Evolutionary conservation across 2,797 vertebrate genomes (phyloP).

Genomic region (Xiphophorus birchmanni): DNA sequence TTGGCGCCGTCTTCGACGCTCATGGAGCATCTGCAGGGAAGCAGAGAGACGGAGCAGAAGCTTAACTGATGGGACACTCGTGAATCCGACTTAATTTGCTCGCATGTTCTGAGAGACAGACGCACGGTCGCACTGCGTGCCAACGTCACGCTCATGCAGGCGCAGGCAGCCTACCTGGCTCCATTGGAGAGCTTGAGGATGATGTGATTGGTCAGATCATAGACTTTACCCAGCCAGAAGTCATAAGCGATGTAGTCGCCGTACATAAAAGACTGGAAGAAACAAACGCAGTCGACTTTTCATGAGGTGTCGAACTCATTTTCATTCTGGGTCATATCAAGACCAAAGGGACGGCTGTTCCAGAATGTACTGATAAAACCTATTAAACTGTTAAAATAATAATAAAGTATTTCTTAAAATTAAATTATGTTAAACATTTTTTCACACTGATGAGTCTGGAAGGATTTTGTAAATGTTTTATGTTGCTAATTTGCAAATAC

Average conservation of each 20-base stretch:
- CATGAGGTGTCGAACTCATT: not conserved
- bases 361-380: too few relatives aligned
- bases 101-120: not conserved
- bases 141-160: slow-evolving; percentile 9
- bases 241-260: slow-evolving; percentile 98
- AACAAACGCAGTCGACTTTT: slow-evolving; percentile 12
- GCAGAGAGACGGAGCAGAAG: slow-evolving; percentile 12
- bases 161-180: slow-evolving; percentile 85
- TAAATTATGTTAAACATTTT: too few relatives aligned
- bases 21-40: slow-evolving; percentile 92
- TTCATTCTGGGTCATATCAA: too few relatives aligned
- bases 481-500: too few relatives aligned
- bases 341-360: too few relatives aligned
- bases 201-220: slow-evolving; percentile 96
- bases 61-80: slow-evolving; percentile 25
- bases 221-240: slow-evolving; percentile 98
- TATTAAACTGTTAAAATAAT: too few relatives aligned
- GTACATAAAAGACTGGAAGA: slow-evolving; percentile 93
- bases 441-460: too few relatives aligned
- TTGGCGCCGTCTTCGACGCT: slow-evolving; percentile 96
- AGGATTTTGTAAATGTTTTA: too few relatives aligned
- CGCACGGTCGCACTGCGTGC: not conserved
- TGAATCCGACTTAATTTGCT: slow-evolving; percentile 2
- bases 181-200: slow-evolving; percentile 97
- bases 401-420: too few relatives aligned